Base-by-base conservation (phyloP, 2,888 invertebrate species). In the Athrips mouffetella region DNA sequence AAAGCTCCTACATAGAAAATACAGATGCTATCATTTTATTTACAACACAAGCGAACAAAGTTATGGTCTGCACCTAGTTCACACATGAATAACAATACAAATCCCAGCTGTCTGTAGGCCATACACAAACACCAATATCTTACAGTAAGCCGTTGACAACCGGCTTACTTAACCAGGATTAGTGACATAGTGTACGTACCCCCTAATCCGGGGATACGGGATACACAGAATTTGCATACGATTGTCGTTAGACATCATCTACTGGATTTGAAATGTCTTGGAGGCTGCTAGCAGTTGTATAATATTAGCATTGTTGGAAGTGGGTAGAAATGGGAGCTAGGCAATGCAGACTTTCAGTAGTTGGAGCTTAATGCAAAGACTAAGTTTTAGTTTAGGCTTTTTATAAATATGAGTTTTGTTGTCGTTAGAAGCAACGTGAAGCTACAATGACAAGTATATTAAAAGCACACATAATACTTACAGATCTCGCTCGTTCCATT, bases 171-270 rank as follows among this genome's bases (percentile, higher is more conserved):
- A 67, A 65, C 62, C 57, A 47, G 78, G 80, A 80, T 79, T 80
- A 80, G 74, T 72, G 73, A 72, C 65, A 50, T 52, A 37, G 48
- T 47, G 37, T 37, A 37, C 37, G 21, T 21, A n/a, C n/a, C n/a
- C 58, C 59, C 59, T 75, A 68, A 73, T 73, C 80, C 73, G 63
- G 67, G 65, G 66, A 75, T 76, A 71, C 68, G 70, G 74, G 68
- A 60, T 63, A 63, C 58, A 59, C 49, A 57, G 60, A 44, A 86
- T 86, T 85, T 84, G 84, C 86, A 86, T 86, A 77, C 71, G 68
- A 75, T 76, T 58, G 70, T 76, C 76, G 83, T 86, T 84, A 83
- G 73, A 67, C 68, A 82, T 85, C 84, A 84, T 83, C 77, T 71
- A 67, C 62, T 62, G 74, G 77, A 77, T 81, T 80, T 73, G 76